These are phyloP conservation scores for Sinhomidia bicolor DNA, from an alignment of 2,888 invertebrate genomes.

Conservation along the genomic window DNA sequence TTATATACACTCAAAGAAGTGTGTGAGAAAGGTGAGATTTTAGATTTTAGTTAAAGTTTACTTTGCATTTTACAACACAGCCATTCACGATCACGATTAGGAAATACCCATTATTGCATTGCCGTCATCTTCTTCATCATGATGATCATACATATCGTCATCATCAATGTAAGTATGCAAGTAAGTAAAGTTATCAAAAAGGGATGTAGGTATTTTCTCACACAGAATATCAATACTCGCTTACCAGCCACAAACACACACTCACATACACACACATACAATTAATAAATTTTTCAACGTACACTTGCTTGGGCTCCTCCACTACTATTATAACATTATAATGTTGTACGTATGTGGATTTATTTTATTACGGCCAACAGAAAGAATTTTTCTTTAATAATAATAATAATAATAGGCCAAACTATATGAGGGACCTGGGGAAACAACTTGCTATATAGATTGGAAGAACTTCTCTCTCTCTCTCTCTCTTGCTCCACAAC, in stretches of 20 bases:
- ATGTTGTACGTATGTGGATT: neutral
- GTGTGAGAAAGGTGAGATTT: slow-evolving; percentile 30
- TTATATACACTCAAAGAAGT: too few relatives aligned
- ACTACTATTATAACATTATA: neutral
- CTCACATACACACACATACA: neutral
- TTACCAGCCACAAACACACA: too few relatives aligned
- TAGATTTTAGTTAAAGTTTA: neutral
- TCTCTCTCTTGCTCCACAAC: too few relatives aligned
- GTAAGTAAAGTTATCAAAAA: slow-evolving; percentile 9
- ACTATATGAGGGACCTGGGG: too few relatives aligned
- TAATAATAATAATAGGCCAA: slow-evolving; percentile 20
- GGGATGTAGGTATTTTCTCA: slow-evolving; percentile 50
- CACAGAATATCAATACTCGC: neutral
- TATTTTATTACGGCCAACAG: slow-evolving; percentile 8
- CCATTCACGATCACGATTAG: slow-evolving; percentile 55
- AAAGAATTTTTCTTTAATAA: slow-evolving; percentile 18
- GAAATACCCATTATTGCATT: slow-evolving; percentile 61
- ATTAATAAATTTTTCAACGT: slow-evolving; percentile 2
- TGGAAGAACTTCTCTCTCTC: too few relatives aligned
- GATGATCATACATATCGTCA: neutral
- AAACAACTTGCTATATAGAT: neutral
- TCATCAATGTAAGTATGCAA: too few relatives aligned
- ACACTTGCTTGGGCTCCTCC: too few relatives aligned
- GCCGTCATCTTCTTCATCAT: slow-evolving; percentile 58
- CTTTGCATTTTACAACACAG: slow-evolving; percentile 17